These are phyloP conservation scores for Paradoxurus hermaphroditus DNA, from an alignment of 2,113 vertebrate genomes.

Conservation along the genomic window DNA sequence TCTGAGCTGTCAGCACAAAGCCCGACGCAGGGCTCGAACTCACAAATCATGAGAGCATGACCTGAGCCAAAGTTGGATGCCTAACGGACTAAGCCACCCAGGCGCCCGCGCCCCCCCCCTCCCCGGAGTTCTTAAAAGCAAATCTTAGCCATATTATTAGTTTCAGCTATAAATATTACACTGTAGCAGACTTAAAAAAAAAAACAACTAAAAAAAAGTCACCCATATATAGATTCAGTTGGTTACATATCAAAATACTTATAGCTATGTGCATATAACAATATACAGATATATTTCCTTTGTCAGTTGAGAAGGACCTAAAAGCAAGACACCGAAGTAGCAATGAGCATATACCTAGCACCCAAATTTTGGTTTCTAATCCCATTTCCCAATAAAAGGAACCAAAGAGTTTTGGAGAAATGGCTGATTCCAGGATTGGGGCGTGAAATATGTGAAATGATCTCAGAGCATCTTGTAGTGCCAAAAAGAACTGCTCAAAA, in stretches of 20 bases:
- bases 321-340: not conserved
- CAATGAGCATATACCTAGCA: not conserved
- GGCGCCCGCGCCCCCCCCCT: too few species aligned
- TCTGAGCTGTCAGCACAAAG: too few species aligned
- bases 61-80: too few species aligned
- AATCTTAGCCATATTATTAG: constrained; percentile 5
- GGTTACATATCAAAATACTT: not conserved
- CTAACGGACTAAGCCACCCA: too few species aligned
- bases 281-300: not conserved
- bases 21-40: too few species aligned
- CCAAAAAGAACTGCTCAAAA: not conserved
- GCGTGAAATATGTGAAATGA: not conserved
- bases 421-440: not conserved
- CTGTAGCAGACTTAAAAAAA: constrained; percentile 7
- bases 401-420: not conserved
- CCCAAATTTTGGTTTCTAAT: constrained; percentile 9
- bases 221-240: not conserved
- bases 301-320: not conserved
- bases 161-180: constrained; percentile 13
- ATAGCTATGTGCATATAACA: not conserved
- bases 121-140: not conserved
- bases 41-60: too few species aligned
- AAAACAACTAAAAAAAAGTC: not conserved
- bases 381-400: not conserved
- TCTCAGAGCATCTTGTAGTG: not conserved